Percentiles rank a stretch among this genome's conserved stretches.
Evolutionary conservation across 37 sponge, comb jelly and placozoan species (phyloP).

Genomic region (Lycopodina hypogea): DNA sequence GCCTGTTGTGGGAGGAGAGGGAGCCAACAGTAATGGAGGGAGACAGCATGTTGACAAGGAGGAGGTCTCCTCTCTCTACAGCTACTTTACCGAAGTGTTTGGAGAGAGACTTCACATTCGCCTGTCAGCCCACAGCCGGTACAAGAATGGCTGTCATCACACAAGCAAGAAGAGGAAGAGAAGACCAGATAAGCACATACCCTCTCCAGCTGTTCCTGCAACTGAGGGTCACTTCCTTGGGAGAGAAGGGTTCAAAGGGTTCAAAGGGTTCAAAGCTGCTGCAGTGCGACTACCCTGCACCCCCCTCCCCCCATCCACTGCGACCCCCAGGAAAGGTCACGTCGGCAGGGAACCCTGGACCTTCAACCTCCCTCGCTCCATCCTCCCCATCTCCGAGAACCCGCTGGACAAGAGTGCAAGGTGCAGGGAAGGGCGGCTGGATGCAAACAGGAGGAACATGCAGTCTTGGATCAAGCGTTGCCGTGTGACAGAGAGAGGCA

Average conservation of each 20-base stretch:
- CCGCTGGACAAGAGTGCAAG: constrained; percentile 16
- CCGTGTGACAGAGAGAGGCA: not conserved
- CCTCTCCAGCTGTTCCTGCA: not conserved
- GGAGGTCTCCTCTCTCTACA: constrained; percentile 20
- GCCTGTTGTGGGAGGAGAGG: not conserved
- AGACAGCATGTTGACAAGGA: not conserved
- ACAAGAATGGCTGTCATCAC: not conserved
- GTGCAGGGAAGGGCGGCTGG: not conserved
- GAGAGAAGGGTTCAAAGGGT: constrained; percentile 35
- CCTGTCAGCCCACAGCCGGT: not conserved
- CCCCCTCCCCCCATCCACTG: not conserved
- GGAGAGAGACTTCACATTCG: constrained; percentile 40
- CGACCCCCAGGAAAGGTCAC: not conserved
- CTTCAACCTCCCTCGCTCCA: constrained; percentile 5
- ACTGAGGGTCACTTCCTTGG: not conserved
- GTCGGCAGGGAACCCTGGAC: constrained; percentile 16
- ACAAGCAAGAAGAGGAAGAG: not conserved
- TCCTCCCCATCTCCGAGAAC: constrained; percentile 23
- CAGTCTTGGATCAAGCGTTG: too few relatives aligned
- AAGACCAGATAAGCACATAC: too few relatives aligned
- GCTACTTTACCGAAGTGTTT: constrained; percentile 50
- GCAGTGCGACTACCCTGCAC: constrained; percentile 24
- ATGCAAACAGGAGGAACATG: too few relatives aligned
- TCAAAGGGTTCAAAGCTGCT: constrained; percentile 25
- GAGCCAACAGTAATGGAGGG: not conserved